Percentiles rank a stretch among this genome's conserved stretches.
phyloP scores from a whole-genome alignment of 2,888 invertebrate species.

The Dascillus cervinus region DNA sequence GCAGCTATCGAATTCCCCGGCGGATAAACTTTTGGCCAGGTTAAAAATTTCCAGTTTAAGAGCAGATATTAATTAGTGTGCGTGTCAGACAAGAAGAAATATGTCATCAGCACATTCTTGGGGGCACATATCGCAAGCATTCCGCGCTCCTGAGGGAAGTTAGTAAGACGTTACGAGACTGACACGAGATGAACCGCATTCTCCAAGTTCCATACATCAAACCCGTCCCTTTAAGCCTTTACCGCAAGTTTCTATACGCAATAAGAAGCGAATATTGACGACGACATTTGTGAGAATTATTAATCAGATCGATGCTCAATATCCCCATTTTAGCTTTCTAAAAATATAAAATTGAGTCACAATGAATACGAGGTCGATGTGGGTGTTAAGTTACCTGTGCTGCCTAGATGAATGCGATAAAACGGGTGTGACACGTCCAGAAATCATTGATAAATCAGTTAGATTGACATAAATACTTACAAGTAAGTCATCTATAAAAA shows the following conservation, averaged over 20 bases:
- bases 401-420: slow-evolving; percentile 23
- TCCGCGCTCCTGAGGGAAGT: slow-evolving; percentile 28
- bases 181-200: slow-evolving; percentile 38
- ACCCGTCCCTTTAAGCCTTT: slow-evolving; percentile 37
- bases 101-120: slow-evolving; percentile 40
- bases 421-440: slow-evolving; percentile 26
- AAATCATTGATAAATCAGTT: slow-evolving; percentile 29
- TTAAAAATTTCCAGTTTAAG: not conserved
- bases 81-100: slow-evolving; percentile 34
- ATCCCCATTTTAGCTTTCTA: too few relatives aligned
- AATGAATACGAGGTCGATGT: slow-evolving; percentile 17
- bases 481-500: slow-evolving; percentile 30
- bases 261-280: too few relatives aligned
- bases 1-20: slow-evolving; percentile 21
- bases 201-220: slow-evolving; percentile 39
- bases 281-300: too few relatives aligned
- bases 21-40: slow-evolving; percentile 19
- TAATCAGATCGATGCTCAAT: too few relatives aligned
- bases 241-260: too few relatives aligned
- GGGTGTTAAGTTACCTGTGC: slow-evolving; percentile 18
- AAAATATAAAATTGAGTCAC: too few relatives aligned
- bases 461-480: slow-evolving; percentile 28
- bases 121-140: slow-evolving; percentile 35
- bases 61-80: slow-evolving; percentile 18
- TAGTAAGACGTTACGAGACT: slow-evolving; percentile 39